A percentile compares a stretch with the other conserved stretches of the same genome.
These are phyloP conservation scores for Chloropsis cyanopogon DNA, from an alignment of 2,113 vertebrate genomes.

Conservation along the genomic window DNA sequence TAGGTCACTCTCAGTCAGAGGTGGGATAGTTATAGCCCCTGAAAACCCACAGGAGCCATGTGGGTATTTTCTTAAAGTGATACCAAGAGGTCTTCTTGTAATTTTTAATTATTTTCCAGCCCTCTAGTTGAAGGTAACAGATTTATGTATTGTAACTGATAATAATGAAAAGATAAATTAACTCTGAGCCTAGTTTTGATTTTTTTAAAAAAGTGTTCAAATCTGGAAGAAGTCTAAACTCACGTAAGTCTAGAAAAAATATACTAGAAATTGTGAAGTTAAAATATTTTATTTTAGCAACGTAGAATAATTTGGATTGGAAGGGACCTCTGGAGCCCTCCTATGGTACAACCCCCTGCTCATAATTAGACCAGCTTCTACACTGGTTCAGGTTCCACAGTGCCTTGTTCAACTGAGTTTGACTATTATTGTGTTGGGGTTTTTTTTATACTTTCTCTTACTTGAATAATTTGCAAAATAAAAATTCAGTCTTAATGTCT, in stretches of 20 bases:
- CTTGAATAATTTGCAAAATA: conserved; percentile 57
- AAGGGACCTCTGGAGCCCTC: background rate
- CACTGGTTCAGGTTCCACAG: background rate
- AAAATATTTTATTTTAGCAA: background rate
- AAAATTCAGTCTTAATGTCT: conserved; percentile 46
- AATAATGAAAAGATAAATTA: background rate
- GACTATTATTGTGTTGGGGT: background rate
- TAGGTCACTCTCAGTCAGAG: background rate
- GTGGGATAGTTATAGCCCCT: background rate
- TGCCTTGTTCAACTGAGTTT: background rate
- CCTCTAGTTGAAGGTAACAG: background rate
- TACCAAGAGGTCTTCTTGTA: background rate
- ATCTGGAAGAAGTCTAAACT: conserved; percentile 18
- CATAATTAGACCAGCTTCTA: background rate
- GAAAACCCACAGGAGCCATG: background rate
- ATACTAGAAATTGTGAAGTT: background rate
- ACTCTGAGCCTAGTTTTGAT: background rate
- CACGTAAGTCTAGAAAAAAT: background rate
- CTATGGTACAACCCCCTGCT: background rate
- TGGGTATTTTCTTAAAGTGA: background rate
- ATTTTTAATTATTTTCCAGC: background rate
- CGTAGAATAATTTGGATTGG: background rate
- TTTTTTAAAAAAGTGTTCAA: background rate
- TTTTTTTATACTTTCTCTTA: conserved; percentile 7
- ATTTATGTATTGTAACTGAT: background rate